These are phyloP conservation scores for Platyrinchus mystaceus DNA, from an alignment of 2,797 vertebrate genomes.

Conservation along the genomic window DNA sequence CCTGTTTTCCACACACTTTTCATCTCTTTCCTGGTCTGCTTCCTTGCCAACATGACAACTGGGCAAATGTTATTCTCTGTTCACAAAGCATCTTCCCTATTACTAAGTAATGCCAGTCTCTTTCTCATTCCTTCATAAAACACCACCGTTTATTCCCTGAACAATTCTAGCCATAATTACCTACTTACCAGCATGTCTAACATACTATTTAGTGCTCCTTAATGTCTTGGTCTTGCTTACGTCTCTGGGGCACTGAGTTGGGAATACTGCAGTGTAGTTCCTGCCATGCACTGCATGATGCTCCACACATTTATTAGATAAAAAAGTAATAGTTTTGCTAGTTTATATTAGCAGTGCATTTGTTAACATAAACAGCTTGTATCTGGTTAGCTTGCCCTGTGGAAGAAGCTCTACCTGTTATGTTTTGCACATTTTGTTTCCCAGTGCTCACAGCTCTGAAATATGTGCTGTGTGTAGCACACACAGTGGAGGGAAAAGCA, in stretches of 20 bases:
- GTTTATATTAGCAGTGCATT: not conserved
- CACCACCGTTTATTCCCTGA: not conserved
- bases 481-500: not conserved
- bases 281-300: not conserved
- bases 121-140: not conserved
- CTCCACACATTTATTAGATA: not conserved
- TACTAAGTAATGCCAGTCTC: not conserved
- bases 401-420: not conserved
- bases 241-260: not conserved
- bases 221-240: not conserved
- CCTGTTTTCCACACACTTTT: not conserved
- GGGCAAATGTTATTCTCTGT: not conserved
- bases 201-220: not conserved
- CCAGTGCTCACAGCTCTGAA: not conserved
- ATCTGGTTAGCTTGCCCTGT: not conserved
- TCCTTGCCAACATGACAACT: not conserved
- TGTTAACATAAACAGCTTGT: not conserved
- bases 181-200: not conserved
- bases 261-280: not conserved
- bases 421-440: not conserved
- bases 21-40: not conserved
- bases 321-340: not conserved
- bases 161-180: not conserved
- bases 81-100: not conserved
- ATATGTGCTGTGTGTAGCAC: not conserved